Evolutionary conservation across 2,113 vertebrate species (phyloP).

Genomic region (Macrotis lagotis): DNA sequence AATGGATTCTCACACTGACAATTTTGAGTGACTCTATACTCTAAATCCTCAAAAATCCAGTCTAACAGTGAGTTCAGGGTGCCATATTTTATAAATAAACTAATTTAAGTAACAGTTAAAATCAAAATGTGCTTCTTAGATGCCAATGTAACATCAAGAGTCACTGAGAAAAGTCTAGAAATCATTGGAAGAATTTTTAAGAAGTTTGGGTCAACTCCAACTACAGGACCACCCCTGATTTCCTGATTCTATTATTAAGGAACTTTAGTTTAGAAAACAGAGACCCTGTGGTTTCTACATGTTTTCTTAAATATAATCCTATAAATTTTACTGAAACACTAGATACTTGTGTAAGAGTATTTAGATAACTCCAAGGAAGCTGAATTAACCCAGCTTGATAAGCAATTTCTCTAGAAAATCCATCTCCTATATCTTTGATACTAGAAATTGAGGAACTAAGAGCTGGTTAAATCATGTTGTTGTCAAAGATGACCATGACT

Average conservation of each 20-base stretch:
- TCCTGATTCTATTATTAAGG: neutral
- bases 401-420: neutral
- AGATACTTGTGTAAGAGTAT: conserved; percentile 32
- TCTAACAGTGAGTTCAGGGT: conserved; percentile 14
- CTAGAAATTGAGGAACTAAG: conserved; percentile 14
- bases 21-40: neutral
- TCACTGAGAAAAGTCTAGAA: neutral
- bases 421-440: neutral
- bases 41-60: conserved; percentile 29
- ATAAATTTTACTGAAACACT: neutral
- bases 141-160: neutral
- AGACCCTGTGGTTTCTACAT: neutral
- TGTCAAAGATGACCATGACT: too few relatives aligned
- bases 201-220: neutral
- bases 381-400: neutral
- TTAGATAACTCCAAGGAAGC: neutral
- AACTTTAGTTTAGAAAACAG: neutral
- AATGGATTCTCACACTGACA: neutral
- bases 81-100: neutral
- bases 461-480: too few relatives aligned
- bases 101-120: conserved; percentile 32
- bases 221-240: neutral
- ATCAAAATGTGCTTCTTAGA: neutral
- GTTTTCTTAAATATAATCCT: neutral
- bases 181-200: neutral